Evolutionary conservation across 2,797 vertebrate species (phyloP).

Genomic region (Presbytis comata): DNA sequence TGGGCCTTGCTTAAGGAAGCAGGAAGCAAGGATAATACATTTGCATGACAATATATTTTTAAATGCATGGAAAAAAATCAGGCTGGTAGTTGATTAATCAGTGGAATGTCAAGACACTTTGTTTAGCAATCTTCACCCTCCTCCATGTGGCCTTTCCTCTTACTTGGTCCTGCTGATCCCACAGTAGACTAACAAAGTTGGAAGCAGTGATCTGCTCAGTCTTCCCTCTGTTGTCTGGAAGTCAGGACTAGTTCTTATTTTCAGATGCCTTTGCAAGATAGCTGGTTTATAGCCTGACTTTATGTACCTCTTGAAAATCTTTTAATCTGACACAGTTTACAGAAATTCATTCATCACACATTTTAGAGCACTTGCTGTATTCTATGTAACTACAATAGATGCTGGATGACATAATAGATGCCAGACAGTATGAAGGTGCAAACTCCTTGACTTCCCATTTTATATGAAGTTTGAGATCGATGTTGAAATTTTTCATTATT

Average conservation of each 20-base stretch:
- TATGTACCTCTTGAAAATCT: not conserved
- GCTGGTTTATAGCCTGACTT: not conserved
- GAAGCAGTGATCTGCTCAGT: not conserved
- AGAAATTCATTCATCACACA: not conserved
- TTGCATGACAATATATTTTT: not conserved
- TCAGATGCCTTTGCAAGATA: not conserved
- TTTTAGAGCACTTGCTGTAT: not conserved
- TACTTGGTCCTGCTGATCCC: not conserved
- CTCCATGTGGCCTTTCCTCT: not conserved
- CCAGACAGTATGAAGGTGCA: not conserved
- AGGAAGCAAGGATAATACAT: not conserved
- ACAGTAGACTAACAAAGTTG: not conserved
- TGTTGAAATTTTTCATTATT: constrained; percentile 4
- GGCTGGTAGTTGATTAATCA: not conserved
- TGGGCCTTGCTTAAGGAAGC: not conserved
- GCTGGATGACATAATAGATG: not conserved
- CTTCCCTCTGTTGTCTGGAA: not conserved
- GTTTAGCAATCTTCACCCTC: not conserved
- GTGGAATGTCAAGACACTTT: not conserved
- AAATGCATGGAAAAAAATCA: not conserved
- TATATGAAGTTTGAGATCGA: not conserved
- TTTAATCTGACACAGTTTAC: not conserved
- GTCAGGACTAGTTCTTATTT: not conserved
- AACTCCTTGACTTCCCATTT: not conserved
- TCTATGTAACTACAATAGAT: not conserved